Conservation (phyloP, 1,140 invertebrate species). For the Scaptomyza hsui region DNA sequence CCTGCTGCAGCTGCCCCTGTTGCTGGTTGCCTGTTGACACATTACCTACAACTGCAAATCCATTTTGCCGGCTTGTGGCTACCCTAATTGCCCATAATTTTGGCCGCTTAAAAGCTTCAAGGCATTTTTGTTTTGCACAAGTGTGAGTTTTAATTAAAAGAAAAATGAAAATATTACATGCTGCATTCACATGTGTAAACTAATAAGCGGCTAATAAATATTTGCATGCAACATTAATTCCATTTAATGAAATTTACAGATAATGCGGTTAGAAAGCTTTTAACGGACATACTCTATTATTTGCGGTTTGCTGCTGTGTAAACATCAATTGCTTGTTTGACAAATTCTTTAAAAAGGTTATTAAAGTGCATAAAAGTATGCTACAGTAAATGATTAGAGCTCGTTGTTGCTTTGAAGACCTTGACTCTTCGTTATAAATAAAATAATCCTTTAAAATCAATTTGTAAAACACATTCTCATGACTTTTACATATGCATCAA, state of each 20-base stretch:
- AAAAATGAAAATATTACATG: background rate
- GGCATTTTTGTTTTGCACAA: constrained; percentile 11
- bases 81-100: constrained; percentile 76
- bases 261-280: background rate
- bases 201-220: constrained; percentile 27
- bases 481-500: too few species aligned
- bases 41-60: constrained; percentile 56
- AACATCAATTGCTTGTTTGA: too few species aligned
- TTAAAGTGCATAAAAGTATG: too few species aligned
- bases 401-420: too few species aligned
- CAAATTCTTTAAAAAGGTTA: too few species aligned
- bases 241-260: too few species aligned
- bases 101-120: constrained; percentile 19
- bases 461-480: too few species aligned
- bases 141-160: constrained; percentile 31
- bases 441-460: too few species aligned
- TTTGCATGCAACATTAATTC: background rate
- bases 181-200: constrained; percentile 1
- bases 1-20: constrained; percentile 51
- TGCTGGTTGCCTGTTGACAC: constrained; percentile 59
- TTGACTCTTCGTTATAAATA: too few species aligned
- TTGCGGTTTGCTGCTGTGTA: too few species aligned
- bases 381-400: too few species aligned
- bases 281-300: too few species aligned
- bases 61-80: constrained; percentile 63